Percentiles rank a stretch among this genome's conserved stretches.
Conservation (phyloP, 2,888 invertebrate genomes). For the Timandra comae region DNA sequence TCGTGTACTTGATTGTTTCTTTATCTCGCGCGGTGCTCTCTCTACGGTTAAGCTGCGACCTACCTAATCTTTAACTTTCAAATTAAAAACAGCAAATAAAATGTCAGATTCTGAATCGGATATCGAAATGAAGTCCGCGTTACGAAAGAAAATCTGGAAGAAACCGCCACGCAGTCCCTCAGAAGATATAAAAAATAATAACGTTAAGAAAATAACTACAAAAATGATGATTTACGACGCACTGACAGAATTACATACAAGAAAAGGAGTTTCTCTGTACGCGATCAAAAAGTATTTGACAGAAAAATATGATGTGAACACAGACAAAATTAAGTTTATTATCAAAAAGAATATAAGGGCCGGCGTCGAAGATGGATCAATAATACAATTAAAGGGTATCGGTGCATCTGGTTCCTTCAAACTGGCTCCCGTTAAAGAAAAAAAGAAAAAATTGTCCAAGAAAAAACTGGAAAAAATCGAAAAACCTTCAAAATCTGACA, state of each 20-base stretch:
- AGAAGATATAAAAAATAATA: conserved; percentile 24
- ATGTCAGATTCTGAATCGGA: conserved; percentile 32
- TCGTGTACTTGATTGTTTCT: too few relatives aligned
- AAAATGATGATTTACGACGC: conserved; percentile 55
- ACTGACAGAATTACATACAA: conserved; percentile 35
- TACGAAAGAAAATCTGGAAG: conserved; percentile 23
- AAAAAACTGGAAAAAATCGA: conserved; percentile 3
- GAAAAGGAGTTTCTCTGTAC: conserved; percentile 57
- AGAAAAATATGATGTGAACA: conserved; percentile 43
- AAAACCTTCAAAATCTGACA: conserved; percentile 4
- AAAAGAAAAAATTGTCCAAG: not conserved
- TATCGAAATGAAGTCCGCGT: conserved; percentile 29
- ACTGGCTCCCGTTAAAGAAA: conserved; percentile 27
- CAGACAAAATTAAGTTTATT: conserved; percentile 40
- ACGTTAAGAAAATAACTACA: conserved; percentile 41
- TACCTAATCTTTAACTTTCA: conserved; percentile 3
- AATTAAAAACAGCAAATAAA: conserved; percentile 3
- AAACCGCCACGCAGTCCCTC: conserved; percentile 28
- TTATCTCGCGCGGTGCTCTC: conserved; percentile 12
- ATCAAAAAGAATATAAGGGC: conserved; percentile 53
- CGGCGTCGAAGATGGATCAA: conserved; percentile 46
- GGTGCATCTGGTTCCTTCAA: conserved; percentile 61
- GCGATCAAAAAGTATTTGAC: conserved; percentile 58
- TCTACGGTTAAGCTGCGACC: conserved; percentile 24
- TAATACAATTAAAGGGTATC: conserved; percentile 50